Evolutionary conservation across 2,797 vertebrate species (phyloP).

Genomic region (Epinephelus malabaricus): DNA sequence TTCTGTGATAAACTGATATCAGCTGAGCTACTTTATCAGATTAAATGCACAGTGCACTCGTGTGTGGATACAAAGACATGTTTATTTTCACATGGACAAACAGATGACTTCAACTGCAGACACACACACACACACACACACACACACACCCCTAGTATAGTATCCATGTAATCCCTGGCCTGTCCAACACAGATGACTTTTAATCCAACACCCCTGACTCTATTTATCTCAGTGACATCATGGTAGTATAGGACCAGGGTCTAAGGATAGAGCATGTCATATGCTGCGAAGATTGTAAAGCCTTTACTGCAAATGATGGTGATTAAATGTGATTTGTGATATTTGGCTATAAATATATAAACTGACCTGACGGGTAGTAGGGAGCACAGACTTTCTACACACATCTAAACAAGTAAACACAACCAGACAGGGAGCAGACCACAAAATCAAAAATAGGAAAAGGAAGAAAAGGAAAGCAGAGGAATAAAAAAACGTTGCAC

Average conservation of each 20-base stretch:
- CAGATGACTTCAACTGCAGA: constrained; percentile 21
- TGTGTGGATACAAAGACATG: neutral
- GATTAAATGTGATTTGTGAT: neutral
- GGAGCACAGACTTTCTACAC: constrained; percentile 4
- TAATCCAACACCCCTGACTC: constrained; percentile 65
- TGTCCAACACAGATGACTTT: constrained; percentile 63
- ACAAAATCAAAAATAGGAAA: neutral
- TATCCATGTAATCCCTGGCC: constrained; percentile 66
- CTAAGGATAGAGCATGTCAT: neutral
- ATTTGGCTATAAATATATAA: neutral
- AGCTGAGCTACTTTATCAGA: neutral
- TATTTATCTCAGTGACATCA: constrained; percentile 63
- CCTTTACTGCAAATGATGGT: neutral
- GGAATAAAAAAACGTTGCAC: neutral
- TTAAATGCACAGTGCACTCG: neutral
- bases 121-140: constrained; percentile 25
- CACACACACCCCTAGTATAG: constrained; percentile 58
- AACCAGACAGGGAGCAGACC: neutral
- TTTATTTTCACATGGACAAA: constrained; percentile 35
- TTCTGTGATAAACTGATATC: neutral
- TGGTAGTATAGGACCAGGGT: neutral
- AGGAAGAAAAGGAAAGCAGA: neutral
- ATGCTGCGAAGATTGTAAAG: neutral
- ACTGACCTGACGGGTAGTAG: neutral
- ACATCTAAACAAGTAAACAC: constrained; percentile 10